These are phyloP conservation scores for Phenacoccus solenopsis DNA, from an alignment of 1,140 invertebrate species.

Conservation along the genomic window DNA sequence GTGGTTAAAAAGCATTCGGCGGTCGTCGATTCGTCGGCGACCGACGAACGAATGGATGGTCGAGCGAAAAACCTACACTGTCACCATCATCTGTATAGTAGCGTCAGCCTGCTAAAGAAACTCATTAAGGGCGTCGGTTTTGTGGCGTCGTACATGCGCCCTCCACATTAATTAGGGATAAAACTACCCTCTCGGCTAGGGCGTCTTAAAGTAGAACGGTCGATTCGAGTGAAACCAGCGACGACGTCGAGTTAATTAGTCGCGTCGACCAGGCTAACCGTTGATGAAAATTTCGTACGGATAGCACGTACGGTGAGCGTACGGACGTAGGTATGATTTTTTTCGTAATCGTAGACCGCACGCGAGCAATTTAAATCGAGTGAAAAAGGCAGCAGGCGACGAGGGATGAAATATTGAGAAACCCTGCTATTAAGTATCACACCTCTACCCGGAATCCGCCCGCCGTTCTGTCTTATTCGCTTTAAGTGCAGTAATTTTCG, in stretches of 20 bases:
- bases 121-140: conserved; percentile 17
- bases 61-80: conserved; percentile 5
- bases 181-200: conserved; percentile 10
- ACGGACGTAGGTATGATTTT: no score
- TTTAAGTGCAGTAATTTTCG: conserved; percentile 16
- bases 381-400: no score
- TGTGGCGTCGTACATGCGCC: conserved; percentile 16
- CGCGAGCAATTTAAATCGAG: no score
- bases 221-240: neutral
- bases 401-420: neutral
- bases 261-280: no score
- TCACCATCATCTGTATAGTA: conserved; percentile 15
- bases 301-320: no score
- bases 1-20: neutral
- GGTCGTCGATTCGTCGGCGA: no score
- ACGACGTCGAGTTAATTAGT: no score
- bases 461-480: conserved; percentile 4
- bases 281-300: no score
- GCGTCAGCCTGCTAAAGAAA: conserved; percentile 17
- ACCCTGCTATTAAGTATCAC: conserved; percentile 1
- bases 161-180: conserved; percentile 15
- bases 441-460: neutral
- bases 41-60: no score
- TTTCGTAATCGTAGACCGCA: no score
- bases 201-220: neutral